Base-by-base conservation (phyloP, 1,140 invertebrate species). In the Periplaneta americana region DNA sequence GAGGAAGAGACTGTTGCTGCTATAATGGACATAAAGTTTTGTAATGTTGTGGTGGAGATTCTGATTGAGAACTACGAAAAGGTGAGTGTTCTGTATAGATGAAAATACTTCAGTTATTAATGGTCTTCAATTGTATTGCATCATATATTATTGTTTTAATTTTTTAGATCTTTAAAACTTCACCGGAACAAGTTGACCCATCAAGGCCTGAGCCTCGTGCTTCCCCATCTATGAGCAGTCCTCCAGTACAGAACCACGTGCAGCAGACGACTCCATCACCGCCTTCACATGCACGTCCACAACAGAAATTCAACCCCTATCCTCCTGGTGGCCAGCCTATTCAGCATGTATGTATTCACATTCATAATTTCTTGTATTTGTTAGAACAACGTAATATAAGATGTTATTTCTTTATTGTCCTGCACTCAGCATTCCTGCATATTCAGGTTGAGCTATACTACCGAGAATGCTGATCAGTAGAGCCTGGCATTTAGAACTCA, bases 21-120 rank as follows among this genome's bases (percentile, higher is more conserved):
- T 84, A 99, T 99, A 85, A 95, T 99, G 92, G 97, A 99, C 87
- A 97, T 99, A 81, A 99, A 99, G 89, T 99, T 99, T 91, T 98
- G 97, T 88, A 99, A 99, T 90, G 96, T 99, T 84, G 96, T 99
- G 76, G 97, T 99, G 35, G 98, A 99, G 90, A 97, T 99, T 86
- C 91, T 99, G 39, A 97, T 99, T 82, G 95, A 97, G 84, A 95
- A 99, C 89, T 98, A 94, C 89, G 93, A 96, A 75, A 93, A 93
- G 89, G 95, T 98, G 86, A 0, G 88, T 31, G 6, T 15, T 9
- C n/a, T n/a, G n/a, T 66, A 28, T 66, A 28, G 48, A n/a, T n/a
- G 83, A 84, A 86, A 86, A 81, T 82, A 33, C 18, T 35, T 81
- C 10, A 15, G 15, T 80, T 10, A 35, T 48, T 48, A 17, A 15